Percentiles rank a stretch among this genome's conserved stretches.
phyloP scores from a whole-genome alignment of 2,113 vertebrate genomes.

The Phyllostomus hastatus region DNA sequence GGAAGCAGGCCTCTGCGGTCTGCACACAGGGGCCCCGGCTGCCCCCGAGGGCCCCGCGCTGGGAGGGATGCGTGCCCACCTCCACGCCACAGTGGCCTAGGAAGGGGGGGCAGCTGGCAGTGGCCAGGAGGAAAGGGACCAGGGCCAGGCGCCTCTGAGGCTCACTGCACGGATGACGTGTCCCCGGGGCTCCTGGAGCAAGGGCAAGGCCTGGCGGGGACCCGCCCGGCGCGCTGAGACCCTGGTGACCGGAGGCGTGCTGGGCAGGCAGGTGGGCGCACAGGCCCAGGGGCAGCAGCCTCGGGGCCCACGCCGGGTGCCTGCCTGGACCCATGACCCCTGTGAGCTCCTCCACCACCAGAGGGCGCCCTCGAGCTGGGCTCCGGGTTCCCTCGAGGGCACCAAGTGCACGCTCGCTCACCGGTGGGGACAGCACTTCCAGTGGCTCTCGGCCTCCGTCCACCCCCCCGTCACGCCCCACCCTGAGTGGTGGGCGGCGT shows the following conservation, averaged over 20 bases:
- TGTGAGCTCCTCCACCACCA: not conserved
- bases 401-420: rapidly evolving
- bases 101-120: rapidly evolving
- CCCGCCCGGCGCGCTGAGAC: not conserved
- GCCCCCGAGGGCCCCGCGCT: rapidly evolving
- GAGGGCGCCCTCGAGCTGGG: not conserved
- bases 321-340: rapidly evolving
- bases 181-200: not conserved
- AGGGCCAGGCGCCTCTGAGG: not conserved
- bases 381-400: rapidly evolving
- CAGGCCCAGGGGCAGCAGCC: not conserved
- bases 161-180: rapidly evolving
- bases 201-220: rapidly evolving
- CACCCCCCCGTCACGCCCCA: not conserved
- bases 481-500: rapidly evolving
- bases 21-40: not conserved
- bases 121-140: not conserved
- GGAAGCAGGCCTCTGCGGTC: rapidly evolving
- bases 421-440: rapidly evolving
- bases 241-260: too few relatives aligned
- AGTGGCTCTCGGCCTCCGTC: not conserved
- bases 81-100: rapidly evolving
- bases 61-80: rapidly evolving
- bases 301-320: rapidly evolving
- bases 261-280: too few relatives aligned